Conservation (phyloP, 2,888 invertebrate genomes). For the Thera britannica region DNA sequence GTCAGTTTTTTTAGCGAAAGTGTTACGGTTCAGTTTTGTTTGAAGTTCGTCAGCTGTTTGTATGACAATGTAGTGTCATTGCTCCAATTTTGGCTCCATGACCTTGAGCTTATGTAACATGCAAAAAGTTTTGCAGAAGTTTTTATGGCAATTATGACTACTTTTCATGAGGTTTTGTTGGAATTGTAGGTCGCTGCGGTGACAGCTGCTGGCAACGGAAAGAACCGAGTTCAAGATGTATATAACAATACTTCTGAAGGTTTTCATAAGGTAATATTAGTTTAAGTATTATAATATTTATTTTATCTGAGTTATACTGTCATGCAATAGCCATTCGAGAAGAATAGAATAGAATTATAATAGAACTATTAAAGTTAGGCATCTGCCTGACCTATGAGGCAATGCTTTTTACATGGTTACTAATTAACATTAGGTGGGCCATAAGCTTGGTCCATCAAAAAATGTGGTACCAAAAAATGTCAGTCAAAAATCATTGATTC, state of each 20-base stretch:
- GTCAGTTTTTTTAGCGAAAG: conserved; percentile 45
- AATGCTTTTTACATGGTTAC: too few relatives aligned
- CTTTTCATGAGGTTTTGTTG: conserved; percentile 6
- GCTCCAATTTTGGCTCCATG: conserved; percentile 49
- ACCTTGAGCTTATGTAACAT: conserved; percentile 69
- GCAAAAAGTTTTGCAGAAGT: conserved; percentile 20
- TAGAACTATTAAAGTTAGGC: too few relatives aligned
- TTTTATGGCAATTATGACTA: conserved; percentile 14
- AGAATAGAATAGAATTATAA: too few relatives aligned
- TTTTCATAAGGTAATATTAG: conserved; percentile 58
- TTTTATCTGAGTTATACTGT: too few relatives aligned
- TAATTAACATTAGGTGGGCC: too few relatives aligned
- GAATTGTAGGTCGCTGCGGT: conserved; percentile 66
- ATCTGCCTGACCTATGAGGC: too few relatives aligned
- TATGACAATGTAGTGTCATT: conserved; percentile 57
- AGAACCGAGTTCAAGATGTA: conserved; percentile 63
- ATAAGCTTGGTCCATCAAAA: too few relatives aligned
- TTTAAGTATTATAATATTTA: background rate
- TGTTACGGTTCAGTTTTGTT: conserved; percentile 36
- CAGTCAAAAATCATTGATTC: too few relatives aligned
- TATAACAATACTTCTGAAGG: conserved; percentile 64
- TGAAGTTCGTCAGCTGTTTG: conserved; percentile 39
- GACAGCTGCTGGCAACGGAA: conserved; percentile 69
- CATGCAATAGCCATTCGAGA: too few relatives aligned
- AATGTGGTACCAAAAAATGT: too few relatives aligned